Percentiles rank a stretch among this genome's conserved stretches.
These are phyloP conservation scores for Stenichneumon culpator DNA, from an alignment of 2,888 invertebrate species.

Conservation along the genomic window DNA sequence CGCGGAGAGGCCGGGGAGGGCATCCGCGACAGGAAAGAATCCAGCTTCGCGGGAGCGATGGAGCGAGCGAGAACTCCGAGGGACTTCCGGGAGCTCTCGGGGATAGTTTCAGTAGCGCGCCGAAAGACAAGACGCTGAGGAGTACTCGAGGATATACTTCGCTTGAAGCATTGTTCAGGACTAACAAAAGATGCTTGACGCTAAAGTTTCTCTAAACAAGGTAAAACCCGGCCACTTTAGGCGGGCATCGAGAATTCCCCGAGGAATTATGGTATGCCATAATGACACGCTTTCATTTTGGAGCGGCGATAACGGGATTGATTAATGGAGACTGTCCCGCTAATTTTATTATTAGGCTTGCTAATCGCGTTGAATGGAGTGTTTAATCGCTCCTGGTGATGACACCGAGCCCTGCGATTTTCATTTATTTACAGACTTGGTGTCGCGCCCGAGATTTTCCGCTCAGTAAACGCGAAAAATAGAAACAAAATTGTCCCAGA, in stretches of 20 bases:
- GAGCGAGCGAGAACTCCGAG: conserved; percentile 46
- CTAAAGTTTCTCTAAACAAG: conserved; percentile 77
- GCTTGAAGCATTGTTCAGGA: conserved; percentile 77
- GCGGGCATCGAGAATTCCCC: conserved; percentile 32
- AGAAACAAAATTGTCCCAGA: conserved; percentile 5
- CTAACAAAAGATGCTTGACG: conserved; percentile 78
- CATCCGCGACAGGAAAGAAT: neutral
- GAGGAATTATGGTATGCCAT: conserved; percentile 3
- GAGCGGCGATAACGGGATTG: neutral
- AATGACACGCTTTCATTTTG: neutral
- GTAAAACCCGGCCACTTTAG: conserved; percentile 69
- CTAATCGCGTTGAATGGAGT: neutral
- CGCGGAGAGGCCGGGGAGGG: conserved; percentile 34
- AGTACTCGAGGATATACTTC: conserved; percentile 71
- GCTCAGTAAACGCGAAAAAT: neutral
- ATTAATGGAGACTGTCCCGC: neutral
- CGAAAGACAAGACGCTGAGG: conserved; percentile 50
- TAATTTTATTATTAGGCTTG: neutral
- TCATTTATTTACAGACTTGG: neutral
- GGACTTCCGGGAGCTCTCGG: conserved; percentile 47
- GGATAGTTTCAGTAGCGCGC: conserved; percentile 62
- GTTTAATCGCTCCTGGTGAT: neutral
- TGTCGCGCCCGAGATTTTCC: neutral
- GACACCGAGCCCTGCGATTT: neutral
- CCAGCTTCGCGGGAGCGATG: conserved; percentile 29